Base-by-base conservation (phyloP, 2,888 invertebrate species). In the Nesidiocoris tenuis region DNA sequence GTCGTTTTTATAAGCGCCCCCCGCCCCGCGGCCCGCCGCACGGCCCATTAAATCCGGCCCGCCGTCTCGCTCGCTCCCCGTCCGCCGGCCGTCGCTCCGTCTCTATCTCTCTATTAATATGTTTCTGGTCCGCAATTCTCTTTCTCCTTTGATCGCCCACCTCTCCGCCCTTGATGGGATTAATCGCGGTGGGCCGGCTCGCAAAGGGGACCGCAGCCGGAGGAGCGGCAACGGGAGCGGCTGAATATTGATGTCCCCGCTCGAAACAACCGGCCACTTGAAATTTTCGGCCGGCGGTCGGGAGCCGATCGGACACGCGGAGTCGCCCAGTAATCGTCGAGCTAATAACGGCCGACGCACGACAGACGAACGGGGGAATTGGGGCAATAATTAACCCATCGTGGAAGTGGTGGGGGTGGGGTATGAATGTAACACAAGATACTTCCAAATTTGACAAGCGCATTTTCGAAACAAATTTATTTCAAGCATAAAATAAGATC, bases 1-100 rank as follows among this genome's bases (percentile, higher is more conserved):
- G n/a, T 39, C 39, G 63, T 72, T 72, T 72, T 72, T 72, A 72
- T 72, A 72, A 72, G 72, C 63, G 12, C 39, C 39, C 39, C 12
- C 12, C 39, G 5, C 39, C 39, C 12, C 39, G 5, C 39, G 5
- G 12, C 12, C 12, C 39, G 39, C 39, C 39, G 39, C 3, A 39
- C n/a, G n/a, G 12, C 39, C 39, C 39, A 39, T 39, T 39, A 39
- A 39, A 39, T 39, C 39, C 12, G 5, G n/a, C 12, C 12, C 39
- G 39, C 39, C 39, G n/a, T 39, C 39, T 39, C 39, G 39, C 39
- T 39, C 12, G 3, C 39, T 39, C 39, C 39, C 12, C 12, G 5
- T 3, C 39, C 39, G 39, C 39, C 12, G 39, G 12, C 3, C 5
- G 12, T 3, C 39, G 39, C 3, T 3, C 39, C 12, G 39, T 39